Percentiles rank a stretch among this genome's conserved stretches.
phyloP scores from a whole-genome alignment of 2,888 invertebrate genomes.

The Latrodectus hesperus region DNA sequence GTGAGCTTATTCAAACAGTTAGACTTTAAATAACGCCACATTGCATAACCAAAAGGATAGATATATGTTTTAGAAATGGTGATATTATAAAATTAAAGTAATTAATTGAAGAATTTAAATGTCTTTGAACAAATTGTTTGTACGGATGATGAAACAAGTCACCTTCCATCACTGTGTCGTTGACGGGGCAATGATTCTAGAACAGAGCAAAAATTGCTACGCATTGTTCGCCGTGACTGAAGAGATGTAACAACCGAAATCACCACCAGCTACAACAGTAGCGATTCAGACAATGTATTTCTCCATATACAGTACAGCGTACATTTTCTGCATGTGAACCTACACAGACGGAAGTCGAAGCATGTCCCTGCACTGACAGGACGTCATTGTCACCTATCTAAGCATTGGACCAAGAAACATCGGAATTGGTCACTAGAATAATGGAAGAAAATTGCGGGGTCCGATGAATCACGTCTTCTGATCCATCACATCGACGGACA shows the following conservation, averaged over 20 bases:
- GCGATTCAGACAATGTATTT: neutral
- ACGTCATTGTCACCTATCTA: neutral
- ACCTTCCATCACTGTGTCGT: no score
- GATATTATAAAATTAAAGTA: no score
- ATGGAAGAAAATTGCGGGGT: neutral
- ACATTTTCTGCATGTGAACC: neutral
- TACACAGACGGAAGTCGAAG: neutral
- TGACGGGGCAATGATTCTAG: neutral
- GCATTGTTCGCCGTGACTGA: neutral
- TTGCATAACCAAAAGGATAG: no score
- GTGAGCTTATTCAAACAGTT: no score
- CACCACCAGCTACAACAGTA: conserved; percentile 1
- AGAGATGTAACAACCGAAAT: neutral
- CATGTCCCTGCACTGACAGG: neutral
- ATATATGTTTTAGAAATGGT: no score
- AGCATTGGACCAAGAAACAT: neutral
- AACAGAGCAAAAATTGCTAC: neutral
- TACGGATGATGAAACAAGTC: neutral
- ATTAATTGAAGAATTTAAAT: no score
- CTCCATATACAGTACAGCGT: neutral
- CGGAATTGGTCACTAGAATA: neutral
- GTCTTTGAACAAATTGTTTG: no score
- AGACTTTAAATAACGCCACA: no score
- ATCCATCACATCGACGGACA: neutral
- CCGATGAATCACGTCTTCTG: neutral